These are phyloP conservation scores for Sarcophaga variegata DNA, from an alignment of 2,888 invertebrate genomes.

Conservation along the genomic window DNA sequence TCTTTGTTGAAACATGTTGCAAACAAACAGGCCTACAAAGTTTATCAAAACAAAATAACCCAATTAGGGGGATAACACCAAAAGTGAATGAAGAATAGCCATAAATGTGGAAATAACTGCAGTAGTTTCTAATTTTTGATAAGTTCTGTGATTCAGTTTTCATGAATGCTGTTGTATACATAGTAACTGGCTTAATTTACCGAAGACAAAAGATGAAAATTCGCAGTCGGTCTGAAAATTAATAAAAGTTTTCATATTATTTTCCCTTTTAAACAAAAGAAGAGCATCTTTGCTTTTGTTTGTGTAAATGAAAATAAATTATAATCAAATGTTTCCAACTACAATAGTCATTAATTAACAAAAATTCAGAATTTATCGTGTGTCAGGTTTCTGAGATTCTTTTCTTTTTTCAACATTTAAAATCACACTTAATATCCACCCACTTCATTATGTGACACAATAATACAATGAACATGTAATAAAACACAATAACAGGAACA, in stretches of 20 bases:
- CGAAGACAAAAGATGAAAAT: not conserved
- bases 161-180: not conserved
- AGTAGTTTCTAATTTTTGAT: too few relatives aligned
- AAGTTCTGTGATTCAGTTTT: too few relatives aligned
- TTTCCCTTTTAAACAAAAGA: slow-evolving; percentile 25
- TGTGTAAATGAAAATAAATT: slow-evolving; percentile 34
- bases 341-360: slow-evolving; percentile 44
- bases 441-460: slow-evolving; percentile 7
- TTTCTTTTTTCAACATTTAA: slow-evolving; percentile 20
- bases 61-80: too few relatives aligned
- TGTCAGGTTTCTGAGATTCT: slow-evolving; percentile 3
- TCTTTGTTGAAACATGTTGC: too few relatives aligned
- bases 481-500: not conserved
- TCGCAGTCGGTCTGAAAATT: too few relatives aligned
- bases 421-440: slow-evolving; percentile 46
- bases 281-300: not conserved
- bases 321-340: slow-evolving; percentile 48
- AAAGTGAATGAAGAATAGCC: too few relatives aligned
- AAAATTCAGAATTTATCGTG: slow-evolving; percentile 12
- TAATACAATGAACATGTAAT: too few relatives aligned
- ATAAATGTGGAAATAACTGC: too few relatives aligned
- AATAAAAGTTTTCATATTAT: too few relatives aligned
- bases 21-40: too few relatives aligned
- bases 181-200: slow-evolving; percentile 37
- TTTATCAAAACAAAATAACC: too few relatives aligned